Base-by-base conservation (phyloP, 1,140 invertebrate species). In the Homalodisca vitripennis region DNA sequence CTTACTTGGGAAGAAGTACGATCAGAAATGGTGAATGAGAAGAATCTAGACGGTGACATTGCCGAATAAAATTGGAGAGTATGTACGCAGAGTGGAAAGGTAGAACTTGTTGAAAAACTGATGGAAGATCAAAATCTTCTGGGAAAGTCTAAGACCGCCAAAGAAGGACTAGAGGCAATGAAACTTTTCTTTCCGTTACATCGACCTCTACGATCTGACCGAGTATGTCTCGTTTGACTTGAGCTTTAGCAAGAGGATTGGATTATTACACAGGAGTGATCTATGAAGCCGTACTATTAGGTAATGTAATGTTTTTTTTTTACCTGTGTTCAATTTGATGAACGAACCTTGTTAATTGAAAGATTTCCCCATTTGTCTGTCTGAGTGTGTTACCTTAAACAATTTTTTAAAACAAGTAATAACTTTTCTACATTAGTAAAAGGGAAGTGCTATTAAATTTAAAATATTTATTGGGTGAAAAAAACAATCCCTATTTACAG, bases 181-280 rank as follows among this genome's bases (percentile, higher is more conserved):
- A 92, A 92, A 78, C 73, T 98, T 1, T 82, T 99, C 3, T 82
- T 98, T n/a, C 0, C 84, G 89, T 53, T 99, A 98, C 78, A 94
- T 93, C 78, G 82, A 90, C 29, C 78, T 96, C 6, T 90, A 91
- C 73, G 90, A 89, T 14, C 84, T 97, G 46, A 80, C 83, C n/a
- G 85, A 94, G 66, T 88, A 88, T 75, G 86, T 98, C 31, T 80
- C 82, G 6, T 99, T 99, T 80, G 97, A 99, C 81, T 82, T 99
- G 70, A 98, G 97, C n/a, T 80, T 82, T 99, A 31, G 98, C 98
- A 0, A 86, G 98, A 81, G 98, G 98, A 1, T 83, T 99, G 34
- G 98, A 99, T 83, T 99, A 99, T 81, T 99, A 99, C 76, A 99
- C 98, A 14, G 98, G 98, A 48, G 88, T 98, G 48, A 99, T 99